Evolutionary conservation across 2,113 vertebrate genomes (phyloP), one percentile per base, ranked within the genome.

Genomic region (Lepus timidus): DNA sequence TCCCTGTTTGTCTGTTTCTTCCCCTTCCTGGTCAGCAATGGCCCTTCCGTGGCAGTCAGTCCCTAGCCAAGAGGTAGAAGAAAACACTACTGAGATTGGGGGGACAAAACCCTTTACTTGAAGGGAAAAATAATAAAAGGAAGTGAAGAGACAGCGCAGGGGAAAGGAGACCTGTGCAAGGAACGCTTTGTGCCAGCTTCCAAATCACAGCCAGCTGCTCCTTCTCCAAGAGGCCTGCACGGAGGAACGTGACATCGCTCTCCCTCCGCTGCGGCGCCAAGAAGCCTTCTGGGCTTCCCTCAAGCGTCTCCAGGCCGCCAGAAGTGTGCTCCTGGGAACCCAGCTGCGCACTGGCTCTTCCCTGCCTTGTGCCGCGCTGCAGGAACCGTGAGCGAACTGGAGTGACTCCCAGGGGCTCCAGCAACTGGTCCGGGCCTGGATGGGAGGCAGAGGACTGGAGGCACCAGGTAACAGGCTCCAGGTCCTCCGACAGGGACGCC

Each of bases 191-290:
- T 64, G 52, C n/a, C 33, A 33, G 73, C 36, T 67, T 85, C 75
- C 64, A 73, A 90, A 80, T 16, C 61, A 93, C 86, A 44, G 25
- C 8, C 27, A 73, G 11, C 44, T 13, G 73, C 90, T 89, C 92
- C 62, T 94, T 85, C n/a, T 84, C 76, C 58, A 20, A 0, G 0
- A 81, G 36, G 29, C 25, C 39, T 52, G n/a, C 25, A 16, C 39
- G 0, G 27, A 82, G 64, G 31, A 83, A 64, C 62, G 22, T 55
- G 55, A 84, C 65, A 33, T 13, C 22, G 23, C 39, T 74, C 22
- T 78, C 4, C 62, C 14, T 20, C 19, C 27, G 10, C 31, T 25
- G 78, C 71, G 62, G 71, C 65, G 31, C 20, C 3, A 12, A 19
- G 58, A 93, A 83, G 90, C 4, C 51, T 51, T 51, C 85, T 2